These are phyloP conservation scores for Sandelia bainsii DNA, from an alignment of 2,797 vertebrate species.

Conservation along the genomic window DNA sequence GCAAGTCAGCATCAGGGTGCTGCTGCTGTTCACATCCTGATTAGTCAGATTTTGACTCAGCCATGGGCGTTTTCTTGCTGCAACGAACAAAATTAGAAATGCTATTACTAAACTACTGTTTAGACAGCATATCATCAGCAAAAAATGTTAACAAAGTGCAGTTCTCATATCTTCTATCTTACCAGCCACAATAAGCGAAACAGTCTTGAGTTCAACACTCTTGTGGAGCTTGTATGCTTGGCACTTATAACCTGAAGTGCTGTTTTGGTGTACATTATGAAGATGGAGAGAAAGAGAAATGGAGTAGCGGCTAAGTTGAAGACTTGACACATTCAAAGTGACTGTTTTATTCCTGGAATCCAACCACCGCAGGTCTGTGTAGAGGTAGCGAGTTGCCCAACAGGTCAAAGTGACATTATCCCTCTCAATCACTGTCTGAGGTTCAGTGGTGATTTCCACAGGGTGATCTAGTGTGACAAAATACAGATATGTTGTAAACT, in stretches of 20 bases:
- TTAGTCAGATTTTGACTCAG: slow-evolving; percentile 90
- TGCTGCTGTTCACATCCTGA: slow-evolving; percentile 91
- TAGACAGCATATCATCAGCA: background rate
- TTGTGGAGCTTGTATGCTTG: slow-evolving; percentile 77
- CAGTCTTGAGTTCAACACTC: slow-evolving; percentile 74
- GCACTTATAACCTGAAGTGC: slow-evolving; percentile 84
- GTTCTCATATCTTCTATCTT: slow-evolving; percentile 47
- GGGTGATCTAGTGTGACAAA: slow-evolving; percentile 68
- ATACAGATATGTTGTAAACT: slow-evolving; percentile 26
- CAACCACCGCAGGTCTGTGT: slow-evolving; percentile 86
- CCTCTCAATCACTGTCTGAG: slow-evolving; percentile 81
- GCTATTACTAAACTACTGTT: background rate
- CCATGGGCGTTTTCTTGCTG: slow-evolving; percentile 84
- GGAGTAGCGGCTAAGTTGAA: slow-evolving; percentile 76
- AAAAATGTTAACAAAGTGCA: background rate
- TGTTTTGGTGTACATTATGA: slow-evolving; percentile 82
- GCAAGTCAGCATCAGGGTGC: slow-evolving; percentile 88
- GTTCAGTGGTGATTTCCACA: slow-evolving; percentile 69
- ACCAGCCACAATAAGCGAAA: slow-evolving; percentile 84
- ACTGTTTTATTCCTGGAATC: slow-evolving; percentile 77
- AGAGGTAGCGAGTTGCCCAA: slow-evolving; percentile 88
- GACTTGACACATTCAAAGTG: slow-evolving; percentile 39
- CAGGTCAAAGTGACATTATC: slow-evolving; percentile 85
- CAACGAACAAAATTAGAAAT: slow-evolving; percentile 11
- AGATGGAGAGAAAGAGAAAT: slow-evolving; percentile 84